phyloP scores from a whole-genome alignment of 2,113 vertebrate genomes.

The Labrus mixtus region DNA sequence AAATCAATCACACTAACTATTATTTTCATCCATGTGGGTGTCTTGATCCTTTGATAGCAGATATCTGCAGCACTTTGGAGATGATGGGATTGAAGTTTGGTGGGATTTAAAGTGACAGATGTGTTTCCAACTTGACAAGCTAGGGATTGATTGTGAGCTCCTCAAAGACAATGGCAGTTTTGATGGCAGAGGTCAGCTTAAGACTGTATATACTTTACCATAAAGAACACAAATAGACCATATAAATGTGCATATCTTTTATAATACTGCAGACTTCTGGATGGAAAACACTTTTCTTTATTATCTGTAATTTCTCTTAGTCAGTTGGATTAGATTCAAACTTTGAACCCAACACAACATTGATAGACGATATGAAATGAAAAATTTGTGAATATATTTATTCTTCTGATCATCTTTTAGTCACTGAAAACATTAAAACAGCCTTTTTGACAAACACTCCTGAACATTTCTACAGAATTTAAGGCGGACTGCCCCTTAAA shows the following conservation, averaged over 20 bases:
- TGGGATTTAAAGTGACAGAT: neutral
- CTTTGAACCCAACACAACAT: neutral
- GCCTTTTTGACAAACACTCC: no score
- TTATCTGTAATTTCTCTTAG: neutral
- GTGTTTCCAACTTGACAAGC: conserved; percentile 7
- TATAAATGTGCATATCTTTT: neutral
- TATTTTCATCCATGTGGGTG: neutral
- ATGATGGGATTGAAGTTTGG: neutral
- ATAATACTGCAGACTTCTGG: neutral
- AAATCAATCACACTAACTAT: conserved; percentile 26
- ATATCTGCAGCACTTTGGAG: neutral
- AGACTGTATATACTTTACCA: neutral
- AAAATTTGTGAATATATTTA: neutral
- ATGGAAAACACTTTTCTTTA: neutral
- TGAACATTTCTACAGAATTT: no score
- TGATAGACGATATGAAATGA: neutral
- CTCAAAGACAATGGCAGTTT: conserved; percentile 5
- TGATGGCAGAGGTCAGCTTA: neutral
- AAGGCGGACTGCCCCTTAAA: no score
- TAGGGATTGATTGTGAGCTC: conserved; percentile 10
- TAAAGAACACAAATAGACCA: neutral
- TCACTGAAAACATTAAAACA: no score
- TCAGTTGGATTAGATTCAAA: neutral
- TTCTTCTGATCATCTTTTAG: neutral
- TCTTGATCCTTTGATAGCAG: conserved; percentile 9